Conservation (phyloP, 1,140 invertebrate genomes). For the Orius laevigatus region DNA sequence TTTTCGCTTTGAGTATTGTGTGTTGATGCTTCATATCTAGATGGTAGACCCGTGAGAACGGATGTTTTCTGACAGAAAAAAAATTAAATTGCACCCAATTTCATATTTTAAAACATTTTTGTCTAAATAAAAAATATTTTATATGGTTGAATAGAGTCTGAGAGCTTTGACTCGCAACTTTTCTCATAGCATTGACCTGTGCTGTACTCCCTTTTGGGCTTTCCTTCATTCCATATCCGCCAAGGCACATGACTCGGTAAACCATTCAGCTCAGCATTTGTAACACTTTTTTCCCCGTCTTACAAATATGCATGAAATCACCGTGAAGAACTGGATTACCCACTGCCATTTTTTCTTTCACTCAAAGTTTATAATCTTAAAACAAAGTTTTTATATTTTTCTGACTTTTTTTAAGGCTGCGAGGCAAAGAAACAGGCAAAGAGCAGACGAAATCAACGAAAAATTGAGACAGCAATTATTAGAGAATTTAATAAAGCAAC, state of each 20-base stretch:
- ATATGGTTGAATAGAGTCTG: not conserved
- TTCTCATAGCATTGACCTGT: slow-evolving; percentile 16
- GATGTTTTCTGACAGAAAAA: no score
- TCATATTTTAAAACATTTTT: not conserved
- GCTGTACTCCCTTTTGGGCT: slow-evolving; percentile 7
- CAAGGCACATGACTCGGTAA: slow-evolving; percentile 11
- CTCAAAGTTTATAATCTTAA: not conserved
- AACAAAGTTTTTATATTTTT: not conserved
- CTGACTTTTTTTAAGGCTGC: slow-evolving; percentile 40
- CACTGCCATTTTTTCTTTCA: not conserved
- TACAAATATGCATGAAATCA: slow-evolving; percentile 12
- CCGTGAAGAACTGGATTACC: slow-evolving; percentile 7
- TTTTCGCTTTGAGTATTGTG: slow-evolving; percentile 8
- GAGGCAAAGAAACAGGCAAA: slow-evolving; percentile 56
- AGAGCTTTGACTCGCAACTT: slow-evolving; percentile 12
- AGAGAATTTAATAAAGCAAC: slow-evolving; percentile 38
- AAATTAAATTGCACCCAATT: not conserved
- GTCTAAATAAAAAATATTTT: not conserved
- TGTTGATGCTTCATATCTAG: slow-evolving; percentile 11
- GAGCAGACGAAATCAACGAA: slow-evolving; percentile 49
- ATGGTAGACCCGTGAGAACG: slow-evolving; percentile 7
- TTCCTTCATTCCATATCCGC: slow-evolving; percentile 8
- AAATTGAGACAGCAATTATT: slow-evolving; percentile 57
- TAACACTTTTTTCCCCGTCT: slow-evolving; percentile 9
- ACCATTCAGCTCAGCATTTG: slow-evolving; percentile 8